Base-by-base conservation (phyloP, 2,888 invertebrate genomes). In the Megastigmus dorsalis region DNA sequence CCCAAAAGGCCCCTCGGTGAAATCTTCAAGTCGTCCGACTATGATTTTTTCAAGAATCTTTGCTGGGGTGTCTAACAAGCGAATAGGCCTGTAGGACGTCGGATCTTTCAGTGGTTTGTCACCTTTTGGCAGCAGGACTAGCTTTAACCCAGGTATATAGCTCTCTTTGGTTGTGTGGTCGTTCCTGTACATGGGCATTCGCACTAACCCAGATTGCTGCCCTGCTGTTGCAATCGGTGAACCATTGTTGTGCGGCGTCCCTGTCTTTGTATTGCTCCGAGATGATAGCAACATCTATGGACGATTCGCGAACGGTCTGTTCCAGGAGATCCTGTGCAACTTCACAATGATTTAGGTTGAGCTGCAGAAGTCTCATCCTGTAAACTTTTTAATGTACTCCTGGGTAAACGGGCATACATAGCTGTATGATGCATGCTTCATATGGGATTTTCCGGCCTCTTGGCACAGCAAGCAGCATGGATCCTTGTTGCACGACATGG, bases 151-250 rank as follows among this genome's bases (percentile, higher is more conserved):
- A 69, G 2, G 74, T 74, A 54, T 78, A 80, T 0, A 75, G 60
- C 0, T 50, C 23, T 0, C 41, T 48, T 18, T 5, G 36, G 3
- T 38, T n/a, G 9, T 38, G 57, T 23, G 50, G 66, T 0, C 23
- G 10, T 33, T 75, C 75, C 48, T 77, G 77, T 7, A 77, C 38
- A 9, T 75, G 62, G 3, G 7, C 1, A 1, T 26, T 62, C 0
- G 69, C 72, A 38, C 76, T 75, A 1, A 74, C 45, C 78, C 78
- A 80, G 7, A 79, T 73, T 0, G 78, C 78, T 52, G 77, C 71
- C 20, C 33, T 18, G 7, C 68, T 55, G 6, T 54, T 63, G 10
- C 23, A 28, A 30, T 79, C 78, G 1, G 72, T 0, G 7, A 68
- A 26, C 77, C 76, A 79, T 30, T 52, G 15, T n/a, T 20, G 36